phyloP scores from a whole-genome alignment of 2,888 invertebrate genomes.

The Noctua janthe region DNA sequence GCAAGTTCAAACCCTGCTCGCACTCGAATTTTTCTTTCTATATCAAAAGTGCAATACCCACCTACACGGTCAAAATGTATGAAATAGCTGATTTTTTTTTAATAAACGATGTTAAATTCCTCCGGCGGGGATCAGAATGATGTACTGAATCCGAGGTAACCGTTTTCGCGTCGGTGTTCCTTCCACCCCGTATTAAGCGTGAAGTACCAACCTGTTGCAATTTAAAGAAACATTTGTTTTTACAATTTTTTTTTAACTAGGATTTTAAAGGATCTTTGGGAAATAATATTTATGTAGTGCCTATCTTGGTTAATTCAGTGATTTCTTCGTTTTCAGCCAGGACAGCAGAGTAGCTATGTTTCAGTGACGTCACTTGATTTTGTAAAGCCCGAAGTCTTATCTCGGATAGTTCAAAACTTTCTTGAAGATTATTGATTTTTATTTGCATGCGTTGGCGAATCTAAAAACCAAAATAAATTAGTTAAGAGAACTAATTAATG shows the following conservation, averaged over 20 bases:
- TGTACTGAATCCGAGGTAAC: too few species aligned
- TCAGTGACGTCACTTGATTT: constrained; percentile 91
- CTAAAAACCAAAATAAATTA: constrained; percentile 74
- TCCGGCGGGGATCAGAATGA: too few species aligned
- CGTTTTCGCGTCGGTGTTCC: too few species aligned
- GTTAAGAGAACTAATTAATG: constrained; percentile 22
- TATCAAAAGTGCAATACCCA: too few species aligned
- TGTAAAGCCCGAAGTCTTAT: constrained; percentile 91
- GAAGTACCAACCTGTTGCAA: constrained; percentile 16
- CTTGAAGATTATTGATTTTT: constrained; percentile 92
- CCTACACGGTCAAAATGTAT: too few species aligned
- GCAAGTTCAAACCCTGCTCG: too few species aligned
- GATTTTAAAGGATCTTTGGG: constrained; percentile 8
- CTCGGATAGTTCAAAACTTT: constrained; percentile 92
- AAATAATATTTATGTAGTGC: constrained; percentile 33
- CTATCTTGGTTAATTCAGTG: constrained; percentile 59
- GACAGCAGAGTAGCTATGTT: constrained; percentile 82
- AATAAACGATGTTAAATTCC: too few species aligned
- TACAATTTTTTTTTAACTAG: constrained; percentile 37
- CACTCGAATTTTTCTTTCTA: too few species aligned
- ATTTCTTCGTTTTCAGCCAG: constrained; percentile 76
- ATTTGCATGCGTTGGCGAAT: constrained; percentile 93
- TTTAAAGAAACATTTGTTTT: constrained; percentile 34
- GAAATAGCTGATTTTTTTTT: too few species aligned
- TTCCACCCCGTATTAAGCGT: too few species aligned